Base-by-base conservation (phyloP, 1,140 invertebrate genomes). In the Gonioctena quinquepunctata region DNA sequence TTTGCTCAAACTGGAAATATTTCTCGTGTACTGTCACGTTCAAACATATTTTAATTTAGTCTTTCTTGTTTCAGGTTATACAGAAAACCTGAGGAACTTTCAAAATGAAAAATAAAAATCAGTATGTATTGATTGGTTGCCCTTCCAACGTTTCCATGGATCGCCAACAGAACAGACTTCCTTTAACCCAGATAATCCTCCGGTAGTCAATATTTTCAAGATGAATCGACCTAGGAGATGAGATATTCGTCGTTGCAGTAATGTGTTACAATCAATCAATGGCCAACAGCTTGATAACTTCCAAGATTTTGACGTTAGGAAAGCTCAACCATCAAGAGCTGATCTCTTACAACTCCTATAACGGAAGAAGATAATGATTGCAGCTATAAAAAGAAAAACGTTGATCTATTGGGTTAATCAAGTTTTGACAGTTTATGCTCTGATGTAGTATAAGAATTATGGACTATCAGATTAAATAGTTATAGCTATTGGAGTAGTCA, bases 201-300 rank as follows among this genome's bases (percentile, higher is more conserved):
- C 50, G 13, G 22, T 23, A 59, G 56, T 26, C 56, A 59, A 59
- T 59, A 59, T 26, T 59, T 59, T 59, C 23, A 22, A 59, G 56
- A 59, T 59, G 25, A 59, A 59, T 59, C 23, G 23, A 23, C n/a
- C 18, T 3, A 25, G 56, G 56, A 23, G 56, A 25, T 16, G 23
- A 8, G 23, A 22, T 25, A 26, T 16, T 25, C 21, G 56, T 26
- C 56, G 56, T 59, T 59, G 16, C 56, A 7, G 23, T 59, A 59
- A 59, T 59, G 26, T 22, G 2, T 23, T 16, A 59, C 25, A 59
- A 59, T 59, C 56, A 59, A 59, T 59, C 56, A 59, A 59, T 59
- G 56, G 56, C 56, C 23, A 59, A 59, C 56, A 59, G 56, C 56
- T 59, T 59, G 56, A 59, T 59, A 59, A 59, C 56, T 59, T 59